Evolutionary conservation across 2,797 vertebrate genomes (phyloP).

Genomic region (Poeciliopsis turneri): DNA sequence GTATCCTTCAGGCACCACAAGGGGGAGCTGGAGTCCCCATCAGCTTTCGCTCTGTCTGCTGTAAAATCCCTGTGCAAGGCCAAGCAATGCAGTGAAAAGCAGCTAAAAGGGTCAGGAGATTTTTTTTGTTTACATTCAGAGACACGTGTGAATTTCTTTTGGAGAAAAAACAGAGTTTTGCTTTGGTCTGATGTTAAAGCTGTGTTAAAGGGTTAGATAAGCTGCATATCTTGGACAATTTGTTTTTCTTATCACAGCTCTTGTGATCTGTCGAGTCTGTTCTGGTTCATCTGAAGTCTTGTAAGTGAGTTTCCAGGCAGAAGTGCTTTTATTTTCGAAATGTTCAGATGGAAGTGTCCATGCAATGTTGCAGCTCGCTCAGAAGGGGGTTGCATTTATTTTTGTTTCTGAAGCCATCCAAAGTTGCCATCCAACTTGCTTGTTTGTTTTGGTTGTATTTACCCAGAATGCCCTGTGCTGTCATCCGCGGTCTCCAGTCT

Average conservation of each 20-base stretch:
- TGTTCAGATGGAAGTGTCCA: background rate
- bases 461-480: no score
- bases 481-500: no score
- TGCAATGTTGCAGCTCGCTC: background rate
- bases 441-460: no score
- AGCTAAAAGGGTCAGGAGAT: background rate
- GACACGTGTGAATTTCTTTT: background rate
- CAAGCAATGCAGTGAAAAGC: background rate
- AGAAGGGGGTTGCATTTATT: background rate
- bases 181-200: background rate
- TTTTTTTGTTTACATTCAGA: background rate
- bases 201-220: background rate
- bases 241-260: background rate
- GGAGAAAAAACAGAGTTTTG: background rate
- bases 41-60: background rate
- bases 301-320: background rate
- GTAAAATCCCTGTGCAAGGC: background rate
- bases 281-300: background rate
- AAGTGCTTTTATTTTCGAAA: background rate
- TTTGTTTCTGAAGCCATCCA: background rate
- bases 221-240: background rate
- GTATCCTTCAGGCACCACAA: background rate
- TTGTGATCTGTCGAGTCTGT: background rate
- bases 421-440: background rate
- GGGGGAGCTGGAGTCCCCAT: background rate